Percentiles rank a stretch among this genome's conserved stretches.
These are phyloP conservation scores for Papilio gigon DNA, from an alignment of 2,888 invertebrate genomes.

Conservation along the genomic window DNA sequence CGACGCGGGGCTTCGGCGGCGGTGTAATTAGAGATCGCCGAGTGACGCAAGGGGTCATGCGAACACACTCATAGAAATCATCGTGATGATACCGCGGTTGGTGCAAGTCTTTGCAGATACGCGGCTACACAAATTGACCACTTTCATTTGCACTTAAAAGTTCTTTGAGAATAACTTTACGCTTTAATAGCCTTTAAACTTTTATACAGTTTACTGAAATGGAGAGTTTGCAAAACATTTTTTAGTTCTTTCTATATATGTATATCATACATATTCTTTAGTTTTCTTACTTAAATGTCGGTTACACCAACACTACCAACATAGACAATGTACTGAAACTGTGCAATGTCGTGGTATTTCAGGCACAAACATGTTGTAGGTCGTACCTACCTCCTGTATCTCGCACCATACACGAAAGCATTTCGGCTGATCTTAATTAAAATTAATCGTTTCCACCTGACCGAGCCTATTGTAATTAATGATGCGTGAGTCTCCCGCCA, in stretches of 20 bases:
- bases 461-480: constrained; percentile 72
- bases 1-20: constrained; percentile 72
- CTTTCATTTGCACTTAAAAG: not conserved
- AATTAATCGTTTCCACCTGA: constrained; percentile 75
- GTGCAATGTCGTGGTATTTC: too few species aligned
- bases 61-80: constrained; percentile 73
- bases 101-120: constrained; percentile 40
- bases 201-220: not conserved
- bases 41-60: constrained; percentile 75
- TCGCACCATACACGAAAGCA: constrained; percentile 52
- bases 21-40: constrained; percentile 74
- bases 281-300: not conserved
- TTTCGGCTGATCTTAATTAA: constrained; percentile 72
- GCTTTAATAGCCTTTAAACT: too few species aligned
- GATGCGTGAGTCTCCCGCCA: constrained; percentile 67
- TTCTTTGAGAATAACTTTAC: constrained; percentile 17
- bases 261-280: too few species aligned
- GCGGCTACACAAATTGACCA: constrained; percentile 20
- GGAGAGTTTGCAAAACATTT: not conserved
- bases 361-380: too few species aligned
- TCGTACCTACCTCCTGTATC: constrained; percentile 43
- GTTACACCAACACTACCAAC: too few species aligned
- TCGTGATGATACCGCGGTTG: constrained; percentile 46
- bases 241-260: too few species aligned
- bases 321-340: not conserved